Base-by-base conservation (phyloP, 2,797 vertebrate genomes). In the Valencia hispanica region DNA sequence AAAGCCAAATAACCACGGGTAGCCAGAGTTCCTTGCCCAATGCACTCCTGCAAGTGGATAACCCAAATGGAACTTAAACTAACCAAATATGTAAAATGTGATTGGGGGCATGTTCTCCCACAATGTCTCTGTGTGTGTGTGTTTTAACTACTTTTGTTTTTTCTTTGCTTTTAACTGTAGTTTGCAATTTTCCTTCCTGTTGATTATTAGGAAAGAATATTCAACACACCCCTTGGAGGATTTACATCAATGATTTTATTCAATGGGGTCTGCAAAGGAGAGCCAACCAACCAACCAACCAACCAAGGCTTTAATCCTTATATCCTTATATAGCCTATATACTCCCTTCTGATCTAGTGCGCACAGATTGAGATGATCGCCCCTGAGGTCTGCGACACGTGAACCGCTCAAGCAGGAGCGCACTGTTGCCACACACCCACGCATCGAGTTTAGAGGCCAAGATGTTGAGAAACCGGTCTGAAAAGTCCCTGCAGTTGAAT, bases 341-440 rank as follows among this genome's bases (percentile, higher is more conserved):
- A 34, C 48, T 50, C 20, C 48, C 20, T 50, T 22, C 4, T 12
- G 34, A 20, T 39, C 63, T 41, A 22, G 63, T 55, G 53, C 53
- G 25, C 36, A 41, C 63, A 66, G 36, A 66, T 5, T 66, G 22
- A 72, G n/a, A 27, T 41, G 22, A 63, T n/a, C 43, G 75, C 75
- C 82, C 77, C 79, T 15, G 68, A 82, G 83, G 84, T 86, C 79
- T 81, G 69, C 85, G 87, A 74, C 87, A 87, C 87, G 75, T 84
- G 81, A 79, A 79, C 78, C 48, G 86, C 82, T 84, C 71, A 75
- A 85, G 85, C 83, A 77, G 55, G 79, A 79, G 87, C 82, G 90
- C 87, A 69, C 86, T 63, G 90, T 73, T 81, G 71, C 84, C 87
- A 86, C 90, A 87, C 90, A 88, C 91, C 88, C 87, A 91, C 86